Base-by-base conservation (phyloP, 2,113 vertebrate genomes). In the Cyanistes caeruleus region DNA sequence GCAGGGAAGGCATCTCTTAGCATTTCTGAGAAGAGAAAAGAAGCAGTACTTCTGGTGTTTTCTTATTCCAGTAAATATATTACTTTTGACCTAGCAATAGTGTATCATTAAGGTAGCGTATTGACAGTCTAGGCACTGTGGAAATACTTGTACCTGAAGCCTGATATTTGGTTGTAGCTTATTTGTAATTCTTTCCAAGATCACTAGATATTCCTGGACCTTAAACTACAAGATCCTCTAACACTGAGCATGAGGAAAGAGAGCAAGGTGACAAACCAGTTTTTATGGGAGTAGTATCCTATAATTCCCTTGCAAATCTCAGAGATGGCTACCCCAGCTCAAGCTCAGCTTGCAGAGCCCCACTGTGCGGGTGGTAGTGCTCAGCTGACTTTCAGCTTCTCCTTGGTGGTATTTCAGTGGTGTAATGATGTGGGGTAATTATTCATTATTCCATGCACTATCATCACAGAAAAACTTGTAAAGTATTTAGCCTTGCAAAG, bases 161-260 rank as follows among this genome's bases (percentile, higher is more conserved):
- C 46, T 79, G 44, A 69, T 25, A 3, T 82, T 78, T 82, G 74
- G 28, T 69, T 89, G 65, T 87, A 94, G 92, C 95, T 93, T 90
- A 64, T 83, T 72, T 72, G 78, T 53, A 82, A 56, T 11, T 59
- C 89, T 84, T 93, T 64, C 74, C 15, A 68, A 46, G 87, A 58
- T 33, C 15, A 8, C 22, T 83, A 44, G 56, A 69, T 58, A 46
- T 53, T 80, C 59, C 55, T 49, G 35, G 62, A 77, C 60, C 69
- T 80, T 37, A 35, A 70, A 65, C 33, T 37, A 35, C 43, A 62
- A 27, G 70, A 35, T 60, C 4, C 7, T 7, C 15, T 39, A 56
- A n/a, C 7, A 9, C 8, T 44, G 76, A 60, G 51, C 27, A 2
- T 15, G 44, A 78, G 67, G 46, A 77, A 46, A 27, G 33, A 76